These are phyloP conservation scores for Nebria salina DNA, from an alignment of 2,888 invertebrate species.

Conservation along the genomic window DNA sequence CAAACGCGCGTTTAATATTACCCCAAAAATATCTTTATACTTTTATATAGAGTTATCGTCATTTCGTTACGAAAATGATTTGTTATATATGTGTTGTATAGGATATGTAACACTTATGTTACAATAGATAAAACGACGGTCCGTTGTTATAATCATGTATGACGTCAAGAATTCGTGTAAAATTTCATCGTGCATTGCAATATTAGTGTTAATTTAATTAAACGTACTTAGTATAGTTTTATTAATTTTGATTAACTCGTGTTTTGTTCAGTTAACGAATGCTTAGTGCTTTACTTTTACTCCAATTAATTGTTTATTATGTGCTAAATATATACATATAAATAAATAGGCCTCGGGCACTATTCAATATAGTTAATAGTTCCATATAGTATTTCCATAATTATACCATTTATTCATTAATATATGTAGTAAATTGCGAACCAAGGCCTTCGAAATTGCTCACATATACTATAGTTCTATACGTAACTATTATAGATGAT, in stretches of 20 bases:
- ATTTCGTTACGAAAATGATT: not conserved
- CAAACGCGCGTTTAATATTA: not conserved
- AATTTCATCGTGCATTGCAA: not conserved
- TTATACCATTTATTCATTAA: slow-evolving; percentile 46
- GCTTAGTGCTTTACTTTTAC: not conserved
- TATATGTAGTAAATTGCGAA: slow-evolving; percentile 28
- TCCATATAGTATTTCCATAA: slow-evolving; percentile 46
- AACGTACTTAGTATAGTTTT: slow-evolving; percentile 31
- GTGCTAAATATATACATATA: not conserved
- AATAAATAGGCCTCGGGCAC: slow-evolving; percentile 14
- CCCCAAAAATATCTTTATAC: not conserved
- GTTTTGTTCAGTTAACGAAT: not conserved
- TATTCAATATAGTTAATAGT: slow-evolving; percentile 28
- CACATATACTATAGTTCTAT: not conserved
- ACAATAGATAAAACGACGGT: not conserved
- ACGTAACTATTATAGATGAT: no score
- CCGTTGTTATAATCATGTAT: not conserved
- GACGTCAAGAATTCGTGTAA: not conserved
- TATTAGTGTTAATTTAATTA: slow-evolving; percentile 36
- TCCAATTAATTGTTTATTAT: not conserved
- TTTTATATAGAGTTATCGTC: not conserved
- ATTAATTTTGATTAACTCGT: slow-evolving; percentile 36
- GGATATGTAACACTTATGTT: not conserved
- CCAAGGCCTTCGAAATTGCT: slow-evolving; percentile 35
- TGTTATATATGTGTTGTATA: no score